phyloP scores from a whole-genome alignment of 2,888 invertebrate species.

The Lottia scabra region DNA sequence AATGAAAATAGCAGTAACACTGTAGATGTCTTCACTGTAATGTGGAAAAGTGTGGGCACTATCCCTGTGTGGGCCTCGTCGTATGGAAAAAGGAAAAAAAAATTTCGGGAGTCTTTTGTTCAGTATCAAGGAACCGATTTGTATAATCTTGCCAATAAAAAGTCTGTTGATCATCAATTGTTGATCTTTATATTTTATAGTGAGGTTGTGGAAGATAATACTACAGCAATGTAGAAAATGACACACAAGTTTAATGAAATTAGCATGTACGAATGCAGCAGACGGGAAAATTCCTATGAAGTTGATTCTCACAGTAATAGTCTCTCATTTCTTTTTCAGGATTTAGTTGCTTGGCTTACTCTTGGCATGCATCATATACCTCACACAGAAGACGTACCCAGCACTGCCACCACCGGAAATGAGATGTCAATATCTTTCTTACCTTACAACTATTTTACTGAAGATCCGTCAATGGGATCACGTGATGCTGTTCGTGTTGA shows the following conservation, averaged over 20 bases:
- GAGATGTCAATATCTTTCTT: conserved; percentile 41
- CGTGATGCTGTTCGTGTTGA: conserved; percentile 34
- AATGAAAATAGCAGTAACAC: no score
- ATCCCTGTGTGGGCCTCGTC: no score
- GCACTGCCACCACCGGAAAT: conserved; percentile 42
- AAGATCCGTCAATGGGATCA: conserved; percentile 40
- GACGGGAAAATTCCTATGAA: not conserved
- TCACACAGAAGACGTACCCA: conserved; percentile 50
- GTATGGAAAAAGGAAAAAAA: no score
- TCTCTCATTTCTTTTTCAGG: conserved; percentile 32
- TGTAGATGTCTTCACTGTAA: no score
- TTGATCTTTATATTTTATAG: no score
- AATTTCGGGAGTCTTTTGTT: no score
- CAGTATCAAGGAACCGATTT: no score
- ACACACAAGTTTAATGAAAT: not conserved
- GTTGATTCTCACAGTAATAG: not conserved
- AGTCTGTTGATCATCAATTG: no score
- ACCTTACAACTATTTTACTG: conserved; percentile 51
- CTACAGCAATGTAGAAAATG: no score
- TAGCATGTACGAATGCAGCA: not conserved
- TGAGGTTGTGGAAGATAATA: no score
- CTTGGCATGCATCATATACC: conserved; percentile 50
- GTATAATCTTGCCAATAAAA: no score
- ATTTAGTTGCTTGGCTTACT: conserved; percentile 53
- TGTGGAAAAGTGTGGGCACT: no score